Evolutionary conservation across 1,140 invertebrate genomes (phyloP), one percentile per base, ranked within the genome.

Genomic region (Leptonema lineaticorne): DNA sequence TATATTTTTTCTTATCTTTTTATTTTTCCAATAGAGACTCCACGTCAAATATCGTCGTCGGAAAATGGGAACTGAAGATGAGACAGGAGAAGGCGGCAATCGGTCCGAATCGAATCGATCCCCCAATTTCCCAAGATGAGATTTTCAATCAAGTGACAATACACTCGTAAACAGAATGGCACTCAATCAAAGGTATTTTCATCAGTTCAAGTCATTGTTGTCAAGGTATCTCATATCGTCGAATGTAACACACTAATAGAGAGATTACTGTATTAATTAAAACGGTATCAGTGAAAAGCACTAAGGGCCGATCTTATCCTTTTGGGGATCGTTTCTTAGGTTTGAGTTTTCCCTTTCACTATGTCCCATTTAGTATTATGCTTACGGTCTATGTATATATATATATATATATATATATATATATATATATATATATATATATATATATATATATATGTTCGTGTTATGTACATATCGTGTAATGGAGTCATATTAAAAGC

Each of bases 101-200:
- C n/a, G n/a, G n/a, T n/a, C n/a, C 37, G 37, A 41, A 41, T 41
- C 37, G 37, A 41, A 41, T 41, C 2, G 37, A 41, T 9, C 37
- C 50, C 50, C 50, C 20, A 41, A 41, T 48, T 48, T 53, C 50
- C 9, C 50, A n/a, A 22, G 50, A 53, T 53, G 50, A 53, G 50
- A 53, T 53, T 53, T 53, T 53, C 50, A 53, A 53, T 53, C 50
- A 53, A 53, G 50, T 24, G 22, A 53, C 50, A 53, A 53, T 26
- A 53, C 50, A 53, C 50, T 53, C 50, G 50, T 24, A 53, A 53
- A 53, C 50, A 53, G 20, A 53, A 53, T 53, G 50, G 50, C 24
- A 53, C 50, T 53, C 50, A 53, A 53, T 53, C 50, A 53, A 53
- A 22, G 50, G 50, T 24, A 26, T 53, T 53, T 45, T 53, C 50